Evolutionary conservation across 2,113 vertebrate species (phyloP).

Genomic region (Gorsachius goisagi): DNA sequence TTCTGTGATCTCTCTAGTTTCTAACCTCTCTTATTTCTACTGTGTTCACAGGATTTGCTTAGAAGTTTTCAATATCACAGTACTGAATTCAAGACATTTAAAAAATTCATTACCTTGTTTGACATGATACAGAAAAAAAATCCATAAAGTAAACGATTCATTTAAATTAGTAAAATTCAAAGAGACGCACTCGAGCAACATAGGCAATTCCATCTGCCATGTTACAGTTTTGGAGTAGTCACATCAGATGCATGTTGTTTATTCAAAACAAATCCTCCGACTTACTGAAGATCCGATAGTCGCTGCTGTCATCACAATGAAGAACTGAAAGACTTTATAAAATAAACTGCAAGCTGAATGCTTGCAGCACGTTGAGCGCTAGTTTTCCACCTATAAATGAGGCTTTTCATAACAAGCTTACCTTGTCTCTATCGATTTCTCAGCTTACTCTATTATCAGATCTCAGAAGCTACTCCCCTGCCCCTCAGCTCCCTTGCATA

Average conservation of each 20-base stretch:
- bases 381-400: neutral
- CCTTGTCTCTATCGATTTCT: neutral
- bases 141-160: neutral
- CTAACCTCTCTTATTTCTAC: neutral
- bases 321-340: neutral
- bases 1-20: neutral
- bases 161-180: neutral
- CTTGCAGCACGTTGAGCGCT: neutral
- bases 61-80: neutral
- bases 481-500: neutral
- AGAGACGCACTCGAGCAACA: neutral
- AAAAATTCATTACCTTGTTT: neutral
- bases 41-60: neutral
- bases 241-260: neutral
- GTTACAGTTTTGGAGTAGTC: neutral
- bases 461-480: neutral
- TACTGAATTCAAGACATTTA: neutral
- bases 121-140: neutral
- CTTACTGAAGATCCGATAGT: conserved; percentile 36
- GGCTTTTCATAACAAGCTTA: neutral
- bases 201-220: conserved; percentile 19
- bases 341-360: neutral
- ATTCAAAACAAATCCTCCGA: conserved; percentile 6
- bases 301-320: neutral
- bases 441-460: neutral